Evolutionary conservation across 2,113 vertebrate genomes (phyloP).

Genomic region (Rissa tridactyla): DNA sequence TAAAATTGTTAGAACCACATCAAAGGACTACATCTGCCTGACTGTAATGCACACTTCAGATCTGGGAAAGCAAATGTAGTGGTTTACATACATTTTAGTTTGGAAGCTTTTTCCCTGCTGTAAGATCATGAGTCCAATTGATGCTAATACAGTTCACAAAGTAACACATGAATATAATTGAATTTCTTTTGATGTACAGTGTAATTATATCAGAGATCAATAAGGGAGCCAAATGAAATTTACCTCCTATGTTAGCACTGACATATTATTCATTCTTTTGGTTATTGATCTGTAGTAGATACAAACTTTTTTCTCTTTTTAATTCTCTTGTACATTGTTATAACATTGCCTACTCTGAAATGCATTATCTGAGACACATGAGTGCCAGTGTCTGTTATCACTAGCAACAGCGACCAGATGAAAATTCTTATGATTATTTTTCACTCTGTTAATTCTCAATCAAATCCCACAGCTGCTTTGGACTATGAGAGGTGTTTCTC

Average conservation of each 20-base stretch:
- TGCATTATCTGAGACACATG: not conserved
- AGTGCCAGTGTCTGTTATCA: not conserved
- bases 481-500: not conserved
- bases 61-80: not conserved
- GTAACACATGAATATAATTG: slow-evolving; percentile 7
- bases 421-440: not conserved
- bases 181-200: slow-evolving; percentile 22
- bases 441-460: not conserved
- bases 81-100: not conserved
- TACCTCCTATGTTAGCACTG: not conserved
- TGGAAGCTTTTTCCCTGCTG: not conserved
- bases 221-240: slow-evolving; percentile 22
- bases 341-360: not conserved
- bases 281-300: not conserved
- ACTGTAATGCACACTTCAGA: not conserved
- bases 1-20: not conserved
- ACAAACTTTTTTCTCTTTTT: not conserved
- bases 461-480: not conserved
- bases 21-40: not conserved
- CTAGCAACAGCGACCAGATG: not conserved
- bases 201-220: slow-evolving; percentile 48
- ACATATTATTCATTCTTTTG: slow-evolving; percentile 6
- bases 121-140: not conserved
- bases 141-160: slow-evolving; percentile 6
- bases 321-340: not conserved